Conservation (phyloP, 1,140 invertebrate species). For the Agrypnia vestita region DNA sequence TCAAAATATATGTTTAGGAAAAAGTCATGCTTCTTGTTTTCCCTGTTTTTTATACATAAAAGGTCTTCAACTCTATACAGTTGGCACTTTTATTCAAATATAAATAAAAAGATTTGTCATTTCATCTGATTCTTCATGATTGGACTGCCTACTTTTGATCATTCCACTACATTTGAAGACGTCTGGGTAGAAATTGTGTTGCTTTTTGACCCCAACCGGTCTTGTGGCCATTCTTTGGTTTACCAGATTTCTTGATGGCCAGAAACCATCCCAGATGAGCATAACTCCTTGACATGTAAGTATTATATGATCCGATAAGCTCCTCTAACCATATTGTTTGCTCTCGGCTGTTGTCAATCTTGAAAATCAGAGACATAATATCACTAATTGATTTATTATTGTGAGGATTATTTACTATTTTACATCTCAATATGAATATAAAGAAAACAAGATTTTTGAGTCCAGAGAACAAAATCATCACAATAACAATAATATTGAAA, state of each 20-base stretch:
- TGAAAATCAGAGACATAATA: conserved; percentile 56
- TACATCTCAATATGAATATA: background rate
- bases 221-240: conserved; percentile 74
- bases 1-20: too few relatives aligned
- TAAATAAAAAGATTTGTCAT: too few relatives aligned
- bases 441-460: background rate
- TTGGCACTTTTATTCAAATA: too few relatives aligned
- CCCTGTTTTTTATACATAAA: too few relatives aligned
- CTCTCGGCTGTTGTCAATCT: conserved; percentile 72
- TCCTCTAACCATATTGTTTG: conserved; percentile 77
- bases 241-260: conserved; percentile 78
- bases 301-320: conserved; percentile 74
- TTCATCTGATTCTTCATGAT: too few relatives aligned
- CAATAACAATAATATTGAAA: too few relatives aligned
- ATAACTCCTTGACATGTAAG: conserved; percentile 76
- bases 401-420: background rate
- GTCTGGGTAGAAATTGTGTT: conserved; percentile 75
- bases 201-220: conserved; percentile 78
- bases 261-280: conserved; percentile 78
- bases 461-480: too few relatives aligned
- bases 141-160: too few relatives aligned
- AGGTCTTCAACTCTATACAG: too few relatives aligned
- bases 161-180: conserved; percentile 32
- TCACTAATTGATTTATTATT: conserved; percentile 26
- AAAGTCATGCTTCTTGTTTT: too few relatives aligned